These are phyloP conservation scores for Diplogasteroides magnus DNA, from an alignment of 1,140 invertebrate species.

Conservation along the genomic window DNA sequence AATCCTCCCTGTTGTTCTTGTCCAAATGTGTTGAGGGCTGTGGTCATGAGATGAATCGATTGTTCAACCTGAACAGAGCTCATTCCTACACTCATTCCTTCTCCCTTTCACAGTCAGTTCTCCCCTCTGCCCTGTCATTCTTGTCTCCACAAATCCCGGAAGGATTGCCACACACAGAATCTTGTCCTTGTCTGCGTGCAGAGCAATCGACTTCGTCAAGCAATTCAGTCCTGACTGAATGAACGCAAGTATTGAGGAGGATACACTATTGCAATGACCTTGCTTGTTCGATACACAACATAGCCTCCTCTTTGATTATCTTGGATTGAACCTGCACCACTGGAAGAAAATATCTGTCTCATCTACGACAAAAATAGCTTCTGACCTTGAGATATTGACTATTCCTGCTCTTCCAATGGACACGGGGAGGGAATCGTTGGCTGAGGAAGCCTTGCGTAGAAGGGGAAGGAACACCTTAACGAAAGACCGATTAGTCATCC, in stretches of 20 bases:
- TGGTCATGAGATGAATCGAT: neutral
- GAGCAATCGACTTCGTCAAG: conserved; percentile 11
- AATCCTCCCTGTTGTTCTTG: neutral
- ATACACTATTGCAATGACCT: neutral
- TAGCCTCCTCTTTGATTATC: neutral
- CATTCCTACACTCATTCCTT: neutral
- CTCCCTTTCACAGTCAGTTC: conserved; percentile 12
- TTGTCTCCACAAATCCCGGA: conserved; percentile 11
- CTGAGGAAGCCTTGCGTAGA: neutral
- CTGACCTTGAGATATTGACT: neutral
- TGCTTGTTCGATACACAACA: neutral
- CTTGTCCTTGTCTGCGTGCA: conserved; percentile 9
- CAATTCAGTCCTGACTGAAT: conserved; percentile 13
- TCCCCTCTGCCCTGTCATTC: conserved; percentile 13
- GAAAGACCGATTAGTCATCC: neutral
- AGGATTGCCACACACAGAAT: conserved; percentile 10
- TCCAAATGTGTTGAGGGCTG: neutral
- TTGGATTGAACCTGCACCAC: neutral
- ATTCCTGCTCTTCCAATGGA: neutral
- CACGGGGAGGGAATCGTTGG: neutral
- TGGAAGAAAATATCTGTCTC: too few relatives aligned
- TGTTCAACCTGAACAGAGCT: conserved; percentile 5
- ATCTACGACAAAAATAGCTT: too few relatives aligned
- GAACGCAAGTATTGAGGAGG: conserved; percentile 2
- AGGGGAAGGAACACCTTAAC: neutral